Conservation (phyloP, 2,797 vertebrate genomes). For the Acanthornis magna region DNA sequence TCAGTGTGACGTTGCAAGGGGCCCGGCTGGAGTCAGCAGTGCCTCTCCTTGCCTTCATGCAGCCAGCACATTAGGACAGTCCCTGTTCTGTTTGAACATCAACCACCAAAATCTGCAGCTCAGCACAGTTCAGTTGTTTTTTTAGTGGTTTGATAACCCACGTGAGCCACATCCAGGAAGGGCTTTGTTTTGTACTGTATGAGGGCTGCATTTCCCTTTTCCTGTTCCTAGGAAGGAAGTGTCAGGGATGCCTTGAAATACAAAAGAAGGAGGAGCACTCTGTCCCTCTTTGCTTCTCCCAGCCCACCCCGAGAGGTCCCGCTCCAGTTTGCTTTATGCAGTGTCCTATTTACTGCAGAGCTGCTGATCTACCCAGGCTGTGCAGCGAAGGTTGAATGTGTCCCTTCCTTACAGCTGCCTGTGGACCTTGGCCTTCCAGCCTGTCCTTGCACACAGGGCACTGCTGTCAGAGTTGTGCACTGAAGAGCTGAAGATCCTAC, state of each 20-base stretch:
- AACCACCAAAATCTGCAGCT: neutral
- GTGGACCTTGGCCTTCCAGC: neutral
- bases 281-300: neutral
- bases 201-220: neutral
- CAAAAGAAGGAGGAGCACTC: neutral
- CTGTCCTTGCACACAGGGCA: neutral
- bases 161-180: neutral
- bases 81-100: neutral
- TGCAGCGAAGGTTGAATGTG: rapidly evolving
- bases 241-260: neutral
- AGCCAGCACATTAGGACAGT: rapidly evolving
- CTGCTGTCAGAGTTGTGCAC: rapidly evolving
- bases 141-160: neutral
- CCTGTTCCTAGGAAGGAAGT: neutral
- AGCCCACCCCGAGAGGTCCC: neutral
- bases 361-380: neutral
- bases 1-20: neutral
- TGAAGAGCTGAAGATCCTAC: neutral
- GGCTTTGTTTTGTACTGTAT: neutral
- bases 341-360: neutral
- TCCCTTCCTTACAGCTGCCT: neutral
- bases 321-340: neutral
- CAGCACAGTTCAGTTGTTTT: neutral
- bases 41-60: neutral
- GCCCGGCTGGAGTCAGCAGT: neutral